Evolutionary conservation across 2,888 invertebrate genomes (phyloP).

Genomic region (Philaethria dido): DNA sequence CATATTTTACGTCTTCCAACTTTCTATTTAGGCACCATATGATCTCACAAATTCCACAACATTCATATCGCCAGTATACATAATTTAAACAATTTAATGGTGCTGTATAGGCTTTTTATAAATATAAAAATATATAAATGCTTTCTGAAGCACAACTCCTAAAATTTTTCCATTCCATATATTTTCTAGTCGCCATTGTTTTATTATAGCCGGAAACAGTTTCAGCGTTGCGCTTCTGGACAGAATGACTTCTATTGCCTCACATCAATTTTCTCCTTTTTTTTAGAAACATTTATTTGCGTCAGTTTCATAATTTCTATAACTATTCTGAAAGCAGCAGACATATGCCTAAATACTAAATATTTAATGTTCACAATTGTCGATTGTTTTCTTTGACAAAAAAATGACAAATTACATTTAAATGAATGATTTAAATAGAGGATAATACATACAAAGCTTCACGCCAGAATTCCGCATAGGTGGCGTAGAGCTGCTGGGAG

Average conservation of each 20-base stretch:
- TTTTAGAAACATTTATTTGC: slow-evolving; percentile 4
- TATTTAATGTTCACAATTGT: neutral
- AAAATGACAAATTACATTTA: too few relatives aligned
- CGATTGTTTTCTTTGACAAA: too few relatives aligned
- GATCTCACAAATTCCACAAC: too few relatives aligned
- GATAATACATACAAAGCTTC: too few relatives aligned
- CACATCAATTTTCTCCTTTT: slow-evolving; percentile 18
- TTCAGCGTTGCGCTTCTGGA: neutral
- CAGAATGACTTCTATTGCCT: slow-evolving; percentile 17
- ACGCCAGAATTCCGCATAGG: too few relatives aligned
- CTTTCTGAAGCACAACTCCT: neutral
- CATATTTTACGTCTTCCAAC: too few relatives aligned
- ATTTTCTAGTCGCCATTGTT: slow-evolving; percentile 5
- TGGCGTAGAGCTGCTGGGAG: too few relatives aligned
- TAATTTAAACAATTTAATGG: too few relatives aligned
- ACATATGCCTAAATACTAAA: neutral
- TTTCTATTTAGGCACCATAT: too few relatives aligned
- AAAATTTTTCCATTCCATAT: slow-evolving; percentile 2
- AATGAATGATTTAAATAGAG: too few relatives aligned
- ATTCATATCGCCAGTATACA: too few relatives aligned
- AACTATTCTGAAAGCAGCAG: neutral
- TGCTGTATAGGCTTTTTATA: neutral
- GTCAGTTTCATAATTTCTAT: neutral
- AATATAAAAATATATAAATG: neutral
- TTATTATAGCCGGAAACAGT: slow-evolving; percentile 6